phyloP scores from a whole-genome alignment of 2,113 vertebrate genomes.

The Carlito syrichta region DNA sequence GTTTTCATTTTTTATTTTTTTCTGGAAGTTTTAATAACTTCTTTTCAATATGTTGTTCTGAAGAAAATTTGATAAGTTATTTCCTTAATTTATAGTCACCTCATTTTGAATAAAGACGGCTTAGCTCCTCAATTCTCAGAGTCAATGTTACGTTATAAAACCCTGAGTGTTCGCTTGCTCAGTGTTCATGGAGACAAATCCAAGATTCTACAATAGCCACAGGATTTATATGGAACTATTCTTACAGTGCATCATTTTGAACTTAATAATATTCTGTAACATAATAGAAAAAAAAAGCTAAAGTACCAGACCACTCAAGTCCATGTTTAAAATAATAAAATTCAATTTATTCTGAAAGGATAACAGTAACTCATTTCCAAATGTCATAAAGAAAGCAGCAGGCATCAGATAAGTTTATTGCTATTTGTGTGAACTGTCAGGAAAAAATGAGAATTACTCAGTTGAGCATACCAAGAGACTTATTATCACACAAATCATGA shows the following conservation, averaged over 20 bases:
- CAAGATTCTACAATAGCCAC: conserved; percentile 22
- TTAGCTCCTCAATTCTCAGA: not conserved
- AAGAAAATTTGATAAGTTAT: not conserved
- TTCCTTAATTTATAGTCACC: conserved; percentile 25
- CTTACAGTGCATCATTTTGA: not conserved
- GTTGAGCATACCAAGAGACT: not conserved
- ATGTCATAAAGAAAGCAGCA: conserved; percentile 36
- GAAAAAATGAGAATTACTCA: conserved; percentile 40
- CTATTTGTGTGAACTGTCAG: conserved; percentile 9
- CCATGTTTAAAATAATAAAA: conserved; percentile 25
- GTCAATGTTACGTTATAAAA: conserved; percentile 57
- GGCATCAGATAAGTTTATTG: conserved; percentile 41
- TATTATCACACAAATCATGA: conserved; percentile 38
- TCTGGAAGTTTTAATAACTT: not conserved
- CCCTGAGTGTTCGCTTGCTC: conserved; percentile 50
- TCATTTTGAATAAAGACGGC: conserved; percentile 44
- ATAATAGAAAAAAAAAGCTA: conserved; percentile 39
- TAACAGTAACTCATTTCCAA: conserved; percentile 38
- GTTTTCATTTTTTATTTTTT: too few species aligned
- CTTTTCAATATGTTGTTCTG: not conserved
- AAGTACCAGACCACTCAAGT: conserved; percentile 41
- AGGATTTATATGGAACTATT: conserved; percentile 47
- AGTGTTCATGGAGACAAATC: conserved; percentile 59
- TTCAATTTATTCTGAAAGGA: conserved; percentile 62
- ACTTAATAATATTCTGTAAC: conserved; percentile 56